These are phyloP conservation scores for Microhierax caerulescens DNA, from an alignment of 2,797 vertebrate species.

Conservation along the genomic window DNA sequence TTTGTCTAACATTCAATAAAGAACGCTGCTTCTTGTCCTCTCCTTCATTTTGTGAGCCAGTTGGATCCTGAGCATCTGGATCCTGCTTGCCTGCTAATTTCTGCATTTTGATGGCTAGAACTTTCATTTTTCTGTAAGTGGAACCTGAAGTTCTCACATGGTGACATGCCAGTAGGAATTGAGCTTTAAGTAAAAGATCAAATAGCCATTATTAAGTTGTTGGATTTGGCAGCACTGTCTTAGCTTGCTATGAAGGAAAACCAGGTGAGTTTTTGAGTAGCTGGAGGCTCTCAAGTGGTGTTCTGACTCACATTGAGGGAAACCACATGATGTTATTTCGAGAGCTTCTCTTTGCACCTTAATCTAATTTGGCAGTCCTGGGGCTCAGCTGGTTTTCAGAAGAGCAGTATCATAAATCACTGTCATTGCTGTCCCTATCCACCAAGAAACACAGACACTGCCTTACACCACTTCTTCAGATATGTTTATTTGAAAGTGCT, in stretches of 20 bases:
- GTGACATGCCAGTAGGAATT: background rate
- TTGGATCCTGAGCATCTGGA: background rate
- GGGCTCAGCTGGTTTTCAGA: background rate
- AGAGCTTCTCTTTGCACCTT: background rate
- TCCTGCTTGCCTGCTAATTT: background rate
- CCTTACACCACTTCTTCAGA: background rate
- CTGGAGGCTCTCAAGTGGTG: background rate
- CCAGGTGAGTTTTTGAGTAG: background rate
- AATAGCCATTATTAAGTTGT: background rate
- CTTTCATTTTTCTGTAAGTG: background rate
- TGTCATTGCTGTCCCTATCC: background rate
- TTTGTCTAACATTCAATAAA: background rate
- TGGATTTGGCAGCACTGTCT: background rate
- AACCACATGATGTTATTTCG: background rate
- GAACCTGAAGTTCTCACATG: background rate
- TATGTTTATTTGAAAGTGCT: background rate
- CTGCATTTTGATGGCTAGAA: background rate
- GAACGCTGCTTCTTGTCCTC: background rate
- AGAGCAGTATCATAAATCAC: background rate
- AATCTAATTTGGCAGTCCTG: background rate
- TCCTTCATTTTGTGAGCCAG: background rate
- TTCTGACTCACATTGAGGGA: background rate
- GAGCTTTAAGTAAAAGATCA: background rate
- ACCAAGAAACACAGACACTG: background rate
- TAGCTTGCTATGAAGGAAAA: background rate